Percentiles rank a stretch among this genome's conserved stretches.
These are phyloP conservation scores for Cygnus atratus DNA, from an alignment of 2,113 vertebrate species.

Conservation along the genomic window DNA sequence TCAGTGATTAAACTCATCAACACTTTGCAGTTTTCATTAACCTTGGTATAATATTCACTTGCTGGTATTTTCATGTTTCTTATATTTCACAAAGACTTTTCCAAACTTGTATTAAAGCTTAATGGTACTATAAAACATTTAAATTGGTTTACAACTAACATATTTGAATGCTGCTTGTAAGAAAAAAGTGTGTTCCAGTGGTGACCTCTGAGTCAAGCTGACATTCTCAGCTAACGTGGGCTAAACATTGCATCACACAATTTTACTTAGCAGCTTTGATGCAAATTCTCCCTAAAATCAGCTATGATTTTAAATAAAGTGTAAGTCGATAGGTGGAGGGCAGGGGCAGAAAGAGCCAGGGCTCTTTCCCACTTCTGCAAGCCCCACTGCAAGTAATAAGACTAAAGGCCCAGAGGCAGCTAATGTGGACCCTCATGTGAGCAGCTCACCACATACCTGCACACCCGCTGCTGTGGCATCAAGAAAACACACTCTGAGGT, in stretches of 20 bases:
- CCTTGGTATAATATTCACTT: neutral
- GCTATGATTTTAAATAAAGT: neutral
- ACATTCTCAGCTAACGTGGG: neutral
- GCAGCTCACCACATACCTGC: neutral
- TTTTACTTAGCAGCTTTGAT: neutral
- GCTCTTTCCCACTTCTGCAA: neutral
- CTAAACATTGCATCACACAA: neutral
- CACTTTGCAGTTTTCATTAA: neutral
- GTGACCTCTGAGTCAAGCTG: neutral
- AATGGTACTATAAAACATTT: neutral
- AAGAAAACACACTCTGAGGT: neutral
- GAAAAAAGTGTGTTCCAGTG: neutral
- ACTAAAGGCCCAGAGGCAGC: neutral
- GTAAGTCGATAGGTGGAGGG: neutral
- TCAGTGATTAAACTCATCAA: neutral
- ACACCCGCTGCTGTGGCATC: accelerated
- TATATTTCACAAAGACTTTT: neutral
- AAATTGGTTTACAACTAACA: neutral
- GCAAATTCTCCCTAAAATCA: neutral
- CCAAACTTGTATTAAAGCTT: neutral
- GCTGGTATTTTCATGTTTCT: neutral
- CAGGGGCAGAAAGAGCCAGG: neutral
- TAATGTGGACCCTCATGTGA: accelerated
- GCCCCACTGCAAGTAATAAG: neutral
- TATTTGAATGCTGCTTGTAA: neutral